Percentiles rank a stretch among this genome's conserved stretches.
Evolutionary conservation across 2,113 vertebrate species (phyloP).

Genomic region (Pao palembangensis): DNA sequence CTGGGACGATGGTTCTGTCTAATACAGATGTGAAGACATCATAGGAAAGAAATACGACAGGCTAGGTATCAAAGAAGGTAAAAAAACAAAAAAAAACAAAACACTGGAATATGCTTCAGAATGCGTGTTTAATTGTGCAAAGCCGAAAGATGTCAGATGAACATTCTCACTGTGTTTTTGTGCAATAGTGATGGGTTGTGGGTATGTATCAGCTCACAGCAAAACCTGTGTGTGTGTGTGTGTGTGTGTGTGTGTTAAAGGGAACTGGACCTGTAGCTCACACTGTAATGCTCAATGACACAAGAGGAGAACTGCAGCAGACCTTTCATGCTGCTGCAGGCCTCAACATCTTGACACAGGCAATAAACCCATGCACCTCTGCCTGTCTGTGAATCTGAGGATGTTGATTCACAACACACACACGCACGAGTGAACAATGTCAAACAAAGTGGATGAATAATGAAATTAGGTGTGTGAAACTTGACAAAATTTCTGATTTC

Average conservation of each 20-base stretch:
- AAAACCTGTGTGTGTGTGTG: too few species aligned
- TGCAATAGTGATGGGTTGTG: background rate
- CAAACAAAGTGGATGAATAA: too few species aligned
- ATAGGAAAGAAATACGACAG: background rate
- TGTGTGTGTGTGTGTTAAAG: slow-evolving; percentile 11
- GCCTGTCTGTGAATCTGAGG: slow-evolving; percentile 15
- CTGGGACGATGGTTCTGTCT: too few species aligned
- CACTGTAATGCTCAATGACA: slow-evolving; percentile 62
- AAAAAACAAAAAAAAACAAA: too few species aligned
- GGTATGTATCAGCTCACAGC: slow-evolving; percentile 36
- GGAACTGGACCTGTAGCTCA: slow-evolving; percentile 51
- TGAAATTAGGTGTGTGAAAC: too few species aligned
- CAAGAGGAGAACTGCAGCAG: slow-evolving; percentile 58
- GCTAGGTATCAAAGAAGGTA: too few species aligned
- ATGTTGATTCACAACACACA: too few species aligned
- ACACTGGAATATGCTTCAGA: too few species aligned
- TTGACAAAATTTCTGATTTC: too few species aligned
- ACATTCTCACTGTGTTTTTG: too few species aligned
- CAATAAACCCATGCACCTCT: slow-evolving; percentile 12
- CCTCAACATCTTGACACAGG: slow-evolving; percentile 43
- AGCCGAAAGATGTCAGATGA: background rate
- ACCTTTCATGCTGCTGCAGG: slow-evolving; percentile 53
- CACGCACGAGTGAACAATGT: too few species aligned
- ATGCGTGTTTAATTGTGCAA: background rate
- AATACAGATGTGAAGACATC: background rate